A percentile compares a stretch with the other conserved stretches of the same genome.
Evolutionary conservation across 2,888 invertebrate species (phyloP).

Genomic region (Cataglyphis altisquamis): DNA sequence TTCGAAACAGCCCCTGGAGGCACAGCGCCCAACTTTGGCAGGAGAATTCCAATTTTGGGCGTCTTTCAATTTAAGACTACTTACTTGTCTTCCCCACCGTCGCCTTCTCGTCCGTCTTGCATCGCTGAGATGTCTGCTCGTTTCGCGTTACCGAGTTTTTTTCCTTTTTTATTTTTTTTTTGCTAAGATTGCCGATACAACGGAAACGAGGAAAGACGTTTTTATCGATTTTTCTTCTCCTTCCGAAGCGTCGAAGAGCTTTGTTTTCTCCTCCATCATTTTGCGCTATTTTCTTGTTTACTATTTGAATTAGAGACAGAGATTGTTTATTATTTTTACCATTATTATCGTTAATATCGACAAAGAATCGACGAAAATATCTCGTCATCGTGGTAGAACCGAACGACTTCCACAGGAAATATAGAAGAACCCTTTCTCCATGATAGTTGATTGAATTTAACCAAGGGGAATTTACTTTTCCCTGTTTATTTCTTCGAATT

Average conservation of each 20-base stretch:
- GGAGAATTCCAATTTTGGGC: constrained; percentile 83
- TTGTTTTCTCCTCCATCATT: neutral
- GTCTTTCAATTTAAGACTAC: constrained; percentile 83
- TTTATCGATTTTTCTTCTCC: constrained; percentile 57
- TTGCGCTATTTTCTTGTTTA: neutral
- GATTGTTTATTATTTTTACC: constrained; percentile 67
- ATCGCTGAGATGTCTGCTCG: constrained; percentile 44
- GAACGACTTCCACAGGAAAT: constrained; percentile 31
- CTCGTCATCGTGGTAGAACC: neutral
- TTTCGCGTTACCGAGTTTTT: constrained; percentile 52
- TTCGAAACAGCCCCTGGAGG: constrained; percentile 71
- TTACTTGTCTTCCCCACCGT: constrained; percentile 80
- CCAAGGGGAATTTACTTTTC: constrained; percentile 22
- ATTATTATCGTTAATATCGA: constrained; percentile 65
- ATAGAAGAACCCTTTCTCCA: neutral
- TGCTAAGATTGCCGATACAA: constrained; percentile 61
- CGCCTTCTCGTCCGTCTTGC: constrained; percentile 66
- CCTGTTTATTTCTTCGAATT: neutral
- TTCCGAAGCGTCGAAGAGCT: neutral
- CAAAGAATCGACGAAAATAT: constrained; percentile 1
- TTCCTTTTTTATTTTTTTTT: constrained; percentile 42
- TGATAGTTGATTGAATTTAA: constrained; percentile 27
- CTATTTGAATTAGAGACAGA: constrained; percentile 28
- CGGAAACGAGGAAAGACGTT: constrained; percentile 6
- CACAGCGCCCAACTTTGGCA: constrained; percentile 78